Base-by-base conservation (phyloP, 2,888 invertebrate species). In the Mellilla xanthometata region DNA sequence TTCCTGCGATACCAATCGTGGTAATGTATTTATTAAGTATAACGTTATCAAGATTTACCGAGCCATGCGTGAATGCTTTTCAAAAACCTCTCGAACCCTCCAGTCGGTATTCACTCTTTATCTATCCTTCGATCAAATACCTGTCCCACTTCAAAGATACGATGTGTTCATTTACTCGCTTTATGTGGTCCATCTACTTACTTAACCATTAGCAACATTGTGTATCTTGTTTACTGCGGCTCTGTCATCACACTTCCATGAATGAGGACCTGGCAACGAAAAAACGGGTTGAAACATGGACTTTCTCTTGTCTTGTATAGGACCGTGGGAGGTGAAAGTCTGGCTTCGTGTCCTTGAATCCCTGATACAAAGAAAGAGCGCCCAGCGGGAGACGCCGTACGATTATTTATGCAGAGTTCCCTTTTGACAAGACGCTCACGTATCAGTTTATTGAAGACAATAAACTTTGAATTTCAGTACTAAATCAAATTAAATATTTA, bases 311-410 rank as follows among this genome's bases (percentile, higher is more conserved):
- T 65, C 65, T 62, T 53, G 36, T 65, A 35, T 65, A 63, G 67
- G 69, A 71, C 66, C 62, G 77, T 75, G 75, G 71, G 76, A 73
- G 82, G 86, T 83, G 87, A 86, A 86, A 86, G 87, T 80, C 66
- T 53, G 67, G 52, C 62, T 50, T 44, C 60, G 65, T 77, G 81
- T 78, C 83, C 83, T 83, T 83, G 83, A 74, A 65, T 56, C 66
- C 65, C 72, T 65, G 62, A 58, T 61, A 61, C 68, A 71, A 65
- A 71, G 67, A 58, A 68, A 57, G 60, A 67, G 65, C 67, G 60
- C 42, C 46, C 39, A 55, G 65, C 65, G 70, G 65, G 54, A 39
- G 33, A 35, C 10, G 8, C 26, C 3, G 8, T 10, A 24, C 11
- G 22, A 3, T 12, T 6, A 28, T 11, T 32, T 8, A 13, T 7